Base-by-base conservation (phyloP, 23 tunicate genomes). In the Styela clava region DNA sequence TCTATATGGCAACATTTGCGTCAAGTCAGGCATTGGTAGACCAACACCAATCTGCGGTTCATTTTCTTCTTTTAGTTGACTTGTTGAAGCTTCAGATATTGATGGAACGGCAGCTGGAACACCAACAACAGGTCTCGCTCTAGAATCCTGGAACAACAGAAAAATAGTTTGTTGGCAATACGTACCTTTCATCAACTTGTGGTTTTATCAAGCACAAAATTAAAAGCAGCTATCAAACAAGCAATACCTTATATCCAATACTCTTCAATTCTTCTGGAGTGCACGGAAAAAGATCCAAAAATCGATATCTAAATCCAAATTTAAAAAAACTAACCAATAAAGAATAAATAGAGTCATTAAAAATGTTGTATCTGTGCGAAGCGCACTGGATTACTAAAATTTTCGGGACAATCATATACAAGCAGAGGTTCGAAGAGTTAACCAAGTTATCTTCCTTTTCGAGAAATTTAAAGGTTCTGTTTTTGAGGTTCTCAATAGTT, bases 251-350 rank as follows among this genome's bases (percentile, higher is more conserved):
- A 62, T 94, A 94, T 69, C 98, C 98, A 64, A 94, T 89, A 63
- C 90, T 85, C 70, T 74, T 74, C 33, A 94, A 78, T 74, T 82
- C 83, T 74, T 94, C 92, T 36, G 88, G 44, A 2, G 94, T 67
- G 74, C 98, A 94, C n/a, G 98, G 98, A 79, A 69, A 94, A 44
- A 94, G 62, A 64, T 94, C 98, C 61, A 94, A 69, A 61, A 94
- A 94, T 0, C 95, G 90, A 70, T 94, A 94, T 72, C 98, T 94
- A 83, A 34, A 82, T 21, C n/a, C n/a, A n/a, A n/a, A n/a, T 78
- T 20, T 18, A 24, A 21, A 69, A 61, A 0, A 61, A 23, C 22
- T 61, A 0, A 21, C n/a, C n/a, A 61, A 61, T 21, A 61, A 0
- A 21, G n/a, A 61, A 61, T 21, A 0, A 23, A 0, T 21, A 61